A percentile compares a stretch with the other conserved stretches of the same genome.
Conservation (phyloP, 2,888 invertebrate species). For the Chromoteleia sp. region DNA sequence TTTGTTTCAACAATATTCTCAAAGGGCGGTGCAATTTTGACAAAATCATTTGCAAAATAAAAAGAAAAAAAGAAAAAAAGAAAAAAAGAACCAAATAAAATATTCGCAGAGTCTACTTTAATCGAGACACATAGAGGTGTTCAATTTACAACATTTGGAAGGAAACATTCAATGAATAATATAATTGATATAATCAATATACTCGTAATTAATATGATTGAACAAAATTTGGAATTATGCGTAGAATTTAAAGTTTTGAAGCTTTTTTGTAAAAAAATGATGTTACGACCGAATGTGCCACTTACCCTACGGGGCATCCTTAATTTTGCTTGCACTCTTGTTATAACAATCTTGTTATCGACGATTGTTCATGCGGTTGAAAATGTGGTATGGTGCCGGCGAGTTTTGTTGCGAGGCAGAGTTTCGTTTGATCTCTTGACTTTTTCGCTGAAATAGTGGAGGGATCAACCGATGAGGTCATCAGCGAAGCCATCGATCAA, state of each 20-base stretch:
- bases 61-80: no score
- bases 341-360: conserved; percentile 54
- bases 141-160: no score
- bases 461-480: conserved; percentile 74
- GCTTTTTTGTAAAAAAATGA: no score
- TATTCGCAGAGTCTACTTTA: no score
- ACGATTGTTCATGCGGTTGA: conserved; percentile 41
- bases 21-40: not conserved
- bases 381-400: conserved; percentile 27
- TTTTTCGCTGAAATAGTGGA: conserved; percentile 66
- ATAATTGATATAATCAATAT: no score
- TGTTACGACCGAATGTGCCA: conserved; percentile 46
- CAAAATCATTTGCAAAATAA: not conserved
- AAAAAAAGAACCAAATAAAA: no score
- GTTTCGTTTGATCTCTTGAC: conserved; percentile 65
- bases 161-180: no score
- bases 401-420: conserved; percentile 46
- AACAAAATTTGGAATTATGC: no score
- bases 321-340: no score
- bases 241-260: no score
- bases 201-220: no score
- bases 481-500: conserved; percentile 82
- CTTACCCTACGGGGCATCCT: conserved; percentile 52
- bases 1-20: not conserved
- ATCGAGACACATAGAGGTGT: no score